These are phyloP conservation scores for Druon quercuslanigerum DNA, from an alignment of 1,140 invertebrate species.

Conservation along the genomic window DNA sequence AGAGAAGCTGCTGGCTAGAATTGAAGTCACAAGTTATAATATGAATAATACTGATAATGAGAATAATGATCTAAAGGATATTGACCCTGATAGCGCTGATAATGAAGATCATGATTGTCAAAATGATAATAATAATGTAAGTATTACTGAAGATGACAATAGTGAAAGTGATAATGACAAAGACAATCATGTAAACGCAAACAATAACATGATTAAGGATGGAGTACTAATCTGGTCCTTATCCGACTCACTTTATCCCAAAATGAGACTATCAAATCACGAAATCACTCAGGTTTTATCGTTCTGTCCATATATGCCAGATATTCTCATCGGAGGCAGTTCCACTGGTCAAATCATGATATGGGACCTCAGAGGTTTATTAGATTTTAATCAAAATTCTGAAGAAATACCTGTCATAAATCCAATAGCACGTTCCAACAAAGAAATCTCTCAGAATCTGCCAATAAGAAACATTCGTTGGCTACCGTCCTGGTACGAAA, in stretches of 20 bases:
- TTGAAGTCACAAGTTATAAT: not conserved
- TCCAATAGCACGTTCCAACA: slow-evolving; percentile 75
- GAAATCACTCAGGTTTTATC: slow-evolving; percentile 79
- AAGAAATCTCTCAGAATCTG: slow-evolving; percentile 77
- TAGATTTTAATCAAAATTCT: slow-evolving; percentile 53
- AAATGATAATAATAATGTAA: slow-evolving; percentile 25
- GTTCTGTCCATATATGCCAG: slow-evolving; percentile 81
- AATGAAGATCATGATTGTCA: not conserved
- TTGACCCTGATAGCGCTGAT: not conserved
- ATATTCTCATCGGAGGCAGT: slow-evolving; percentile 82
- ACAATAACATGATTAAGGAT: not conserved
- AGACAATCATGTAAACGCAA: not conserved
- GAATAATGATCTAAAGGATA: not conserved
- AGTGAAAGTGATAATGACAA: not conserved
- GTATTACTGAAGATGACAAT: not conserved
- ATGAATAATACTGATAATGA: not conserved
- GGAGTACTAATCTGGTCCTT: slow-evolving; percentile 82
- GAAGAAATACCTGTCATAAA: slow-evolving; percentile 28
- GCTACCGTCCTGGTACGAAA: slow-evolving; percentile 77
- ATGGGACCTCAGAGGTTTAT: slow-evolving; percentile 79
- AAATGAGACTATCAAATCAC: slow-evolving; percentile 79
- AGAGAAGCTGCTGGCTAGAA: not conserved
- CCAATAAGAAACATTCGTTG: slow-evolving; percentile 80
- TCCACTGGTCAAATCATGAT: slow-evolving; percentile 82
- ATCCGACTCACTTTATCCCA: slow-evolving; percentile 80